These are phyloP conservation scores for Drosophila melanosoma DNA, from an alignment of 2,888 invertebrate genomes.

Conservation along the genomic window DNA sequence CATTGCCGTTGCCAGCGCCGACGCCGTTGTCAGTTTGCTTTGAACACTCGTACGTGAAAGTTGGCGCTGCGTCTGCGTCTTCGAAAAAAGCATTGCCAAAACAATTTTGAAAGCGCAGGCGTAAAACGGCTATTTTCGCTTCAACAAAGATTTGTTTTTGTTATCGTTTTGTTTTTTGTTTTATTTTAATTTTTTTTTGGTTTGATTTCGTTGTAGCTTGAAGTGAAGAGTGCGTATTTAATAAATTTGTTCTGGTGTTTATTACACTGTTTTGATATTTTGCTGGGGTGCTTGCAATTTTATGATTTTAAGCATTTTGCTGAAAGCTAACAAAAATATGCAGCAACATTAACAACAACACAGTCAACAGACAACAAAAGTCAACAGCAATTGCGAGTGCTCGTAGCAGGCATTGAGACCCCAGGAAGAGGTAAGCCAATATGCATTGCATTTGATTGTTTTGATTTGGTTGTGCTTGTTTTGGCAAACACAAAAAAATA, in stretches of 20 bases:
- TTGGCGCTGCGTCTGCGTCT: slow-evolving; percentile 53
- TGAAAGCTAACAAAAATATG: slow-evolving; percentile 48
- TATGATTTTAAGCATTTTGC: slow-evolving; percentile 46
- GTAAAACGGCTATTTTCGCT: slow-evolving; percentile 68
- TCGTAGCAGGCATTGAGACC: slow-evolving; percentile 36
- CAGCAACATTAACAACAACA: slow-evolving; percentile 46
- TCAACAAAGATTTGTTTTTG: slow-evolving; percentile 44
- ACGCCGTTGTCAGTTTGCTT: slow-evolving; percentile 63
- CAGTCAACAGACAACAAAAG: slow-evolving; percentile 44
- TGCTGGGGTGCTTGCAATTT: slow-evolving; percentile 15
- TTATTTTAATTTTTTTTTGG: slow-evolving; percentile 7
- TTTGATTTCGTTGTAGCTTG: slow-evolving; percentile 27
- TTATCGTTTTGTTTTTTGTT: slow-evolving; percentile 30
- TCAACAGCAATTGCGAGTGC: slow-evolving; percentile 64
- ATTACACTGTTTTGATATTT: neutral
- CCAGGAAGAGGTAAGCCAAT: slow-evolving; percentile 73
- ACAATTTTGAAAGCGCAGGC: slow-evolving; percentile 72
- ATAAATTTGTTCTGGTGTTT: slow-evolving; percentile 32
- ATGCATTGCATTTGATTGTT: slow-evolving; percentile 50
- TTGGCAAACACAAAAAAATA: slow-evolving; percentile 9
- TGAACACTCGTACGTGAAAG: slow-evolving; percentile 71
- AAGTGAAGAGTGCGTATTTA: slow-evolving; percentile 56
- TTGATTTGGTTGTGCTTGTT: slow-evolving; percentile 15
- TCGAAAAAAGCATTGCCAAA: slow-evolving; percentile 31
- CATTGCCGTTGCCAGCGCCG: slow-evolving; percentile 20